Conservation (phyloP, 2,888 invertebrate genomes). For the Leucoma salicis region DNA sequence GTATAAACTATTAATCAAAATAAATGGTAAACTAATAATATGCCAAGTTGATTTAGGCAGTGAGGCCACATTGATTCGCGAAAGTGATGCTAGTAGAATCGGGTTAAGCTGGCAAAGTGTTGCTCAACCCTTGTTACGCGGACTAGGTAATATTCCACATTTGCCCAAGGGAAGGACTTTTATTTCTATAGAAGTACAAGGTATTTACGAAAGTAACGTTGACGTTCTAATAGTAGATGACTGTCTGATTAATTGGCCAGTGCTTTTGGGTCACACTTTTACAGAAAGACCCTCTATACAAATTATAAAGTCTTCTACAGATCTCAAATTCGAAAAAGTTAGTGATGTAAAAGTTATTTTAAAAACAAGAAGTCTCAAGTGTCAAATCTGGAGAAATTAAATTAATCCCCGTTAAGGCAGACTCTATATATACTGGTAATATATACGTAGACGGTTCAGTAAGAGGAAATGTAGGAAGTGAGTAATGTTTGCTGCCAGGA, state of each 20-base stretch:
- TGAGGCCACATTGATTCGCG: background rate
- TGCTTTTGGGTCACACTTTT: conserved; percentile 16
- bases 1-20: background rate
- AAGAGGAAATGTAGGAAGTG: no score
- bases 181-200: conserved; percentile 6
- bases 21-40: background rate
- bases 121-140: background rate
- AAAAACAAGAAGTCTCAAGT: no score
- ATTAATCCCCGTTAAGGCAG: background rate
- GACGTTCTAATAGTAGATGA: conserved; percentile 13
- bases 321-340: conserved; percentile 8
- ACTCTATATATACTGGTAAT: background rate
- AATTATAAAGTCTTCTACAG: conserved; percentile 14
- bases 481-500: no score
- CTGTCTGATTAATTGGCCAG: conserved; percentile 7
- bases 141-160: conserved; percentile 2
- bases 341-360: background rate
- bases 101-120: background rate
- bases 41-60: conserved; percentile 3
- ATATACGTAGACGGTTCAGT: background rate
- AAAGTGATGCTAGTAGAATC: background rate
- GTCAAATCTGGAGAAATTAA: background rate
- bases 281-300: conserved; percentile 14
- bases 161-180: conserved; percentile 5
- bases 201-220: conserved; percentile 3